Evolutionary conservation across 2,888 invertebrate species (phyloP).

Genomic region (Copidosoma aretas): DNA sequence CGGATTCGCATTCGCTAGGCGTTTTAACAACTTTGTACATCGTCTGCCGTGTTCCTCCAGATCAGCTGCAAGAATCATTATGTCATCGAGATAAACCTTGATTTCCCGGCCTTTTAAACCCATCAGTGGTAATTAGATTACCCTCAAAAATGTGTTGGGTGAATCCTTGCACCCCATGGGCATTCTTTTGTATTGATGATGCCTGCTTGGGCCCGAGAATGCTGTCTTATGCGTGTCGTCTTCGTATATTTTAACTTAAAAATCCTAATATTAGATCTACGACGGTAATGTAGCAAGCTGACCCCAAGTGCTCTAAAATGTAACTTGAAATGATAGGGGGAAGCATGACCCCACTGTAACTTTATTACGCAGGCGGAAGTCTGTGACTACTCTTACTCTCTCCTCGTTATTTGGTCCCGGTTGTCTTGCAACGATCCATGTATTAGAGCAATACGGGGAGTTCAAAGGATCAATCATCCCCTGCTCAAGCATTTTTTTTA

Average conservation of each 20-base stretch:
- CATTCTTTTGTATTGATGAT: conserved; percentile 48
- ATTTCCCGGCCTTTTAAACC: conserved; percentile 42
- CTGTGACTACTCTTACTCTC: conserved; percentile 41
- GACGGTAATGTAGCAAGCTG: conserved; percentile 41
- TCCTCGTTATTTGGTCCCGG: conserved; percentile 40
- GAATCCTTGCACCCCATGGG: conserved; percentile 44
- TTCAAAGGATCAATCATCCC: conserved; percentile 20
- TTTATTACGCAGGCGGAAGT: conserved; percentile 44
- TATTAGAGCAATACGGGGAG: conserved; percentile 40
- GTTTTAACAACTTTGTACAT: conserved; percentile 42
- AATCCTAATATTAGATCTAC: conserved; percentile 43
- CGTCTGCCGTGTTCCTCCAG: conserved; percentile 44
- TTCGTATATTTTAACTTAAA: conserved; percentile 35
- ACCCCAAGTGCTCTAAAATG: conserved; percentile 43
- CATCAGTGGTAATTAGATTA: conserved; percentile 42
- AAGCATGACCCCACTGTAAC: conserved; percentile 42
- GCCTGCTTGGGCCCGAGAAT: conserved; percentile 47
- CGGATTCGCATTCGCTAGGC: conserved; percentile 42
- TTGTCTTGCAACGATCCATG: conserved; percentile 41
- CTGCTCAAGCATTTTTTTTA: too few species aligned
- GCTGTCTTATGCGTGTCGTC: conserved; percentile 38
- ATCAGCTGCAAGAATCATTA: conserved; percentile 46
- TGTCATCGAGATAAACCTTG: conserved; percentile 47
- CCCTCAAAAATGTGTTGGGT: conserved; percentile 41
- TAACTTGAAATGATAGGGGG: conserved; percentile 43